Conservation (phyloP, 2,888 invertebrate genomes). For the Metallyticus violacea region DNA sequence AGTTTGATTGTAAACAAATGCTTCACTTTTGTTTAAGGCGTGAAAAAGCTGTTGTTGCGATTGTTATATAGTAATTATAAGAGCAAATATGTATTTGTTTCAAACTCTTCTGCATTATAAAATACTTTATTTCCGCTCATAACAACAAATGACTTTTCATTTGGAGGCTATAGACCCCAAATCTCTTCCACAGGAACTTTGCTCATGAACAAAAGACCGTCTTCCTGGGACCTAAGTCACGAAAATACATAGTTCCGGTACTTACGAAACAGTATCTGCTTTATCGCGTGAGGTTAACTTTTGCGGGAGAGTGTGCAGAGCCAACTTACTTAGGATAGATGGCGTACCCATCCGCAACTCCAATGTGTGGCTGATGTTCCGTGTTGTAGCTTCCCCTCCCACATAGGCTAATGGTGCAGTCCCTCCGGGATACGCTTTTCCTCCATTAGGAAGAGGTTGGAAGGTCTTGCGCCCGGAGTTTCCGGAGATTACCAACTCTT, state of each 20-base stretch:
- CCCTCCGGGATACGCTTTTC: slow-evolving; percentile 13
- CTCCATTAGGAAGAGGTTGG: slow-evolving; percentile 21
- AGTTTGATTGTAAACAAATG: too few species aligned
- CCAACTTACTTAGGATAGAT: too few species aligned
- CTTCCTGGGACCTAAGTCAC: background rate
- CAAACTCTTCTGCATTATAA: too few species aligned
- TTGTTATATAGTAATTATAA: too few species aligned
- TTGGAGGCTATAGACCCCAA: background rate
- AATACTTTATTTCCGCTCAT: too few species aligned
- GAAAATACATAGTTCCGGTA: too few species aligned
- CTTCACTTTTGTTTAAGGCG: too few species aligned
- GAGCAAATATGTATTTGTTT: too few species aligned
- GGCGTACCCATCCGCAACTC: background rate
- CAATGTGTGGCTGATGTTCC: background rate
- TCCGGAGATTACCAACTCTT: slow-evolving; percentile 24
- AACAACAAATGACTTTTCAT: too few species aligned
- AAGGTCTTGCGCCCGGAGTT: slow-evolving; percentile 20
- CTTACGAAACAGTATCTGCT: background rate
- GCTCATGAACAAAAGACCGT: too few species aligned
- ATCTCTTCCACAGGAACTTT: background rate
- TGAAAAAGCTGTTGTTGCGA: too few species aligned
- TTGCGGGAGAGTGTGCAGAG: background rate
- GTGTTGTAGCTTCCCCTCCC: background rate
- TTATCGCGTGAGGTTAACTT: background rate
- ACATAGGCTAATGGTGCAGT: slow-evolving; percentile 18